These are phyloP conservation scores for Heterotilapia buettikoferi DNA, from an alignment of 2,113 vertebrate species.

Conservation along the genomic window DNA sequence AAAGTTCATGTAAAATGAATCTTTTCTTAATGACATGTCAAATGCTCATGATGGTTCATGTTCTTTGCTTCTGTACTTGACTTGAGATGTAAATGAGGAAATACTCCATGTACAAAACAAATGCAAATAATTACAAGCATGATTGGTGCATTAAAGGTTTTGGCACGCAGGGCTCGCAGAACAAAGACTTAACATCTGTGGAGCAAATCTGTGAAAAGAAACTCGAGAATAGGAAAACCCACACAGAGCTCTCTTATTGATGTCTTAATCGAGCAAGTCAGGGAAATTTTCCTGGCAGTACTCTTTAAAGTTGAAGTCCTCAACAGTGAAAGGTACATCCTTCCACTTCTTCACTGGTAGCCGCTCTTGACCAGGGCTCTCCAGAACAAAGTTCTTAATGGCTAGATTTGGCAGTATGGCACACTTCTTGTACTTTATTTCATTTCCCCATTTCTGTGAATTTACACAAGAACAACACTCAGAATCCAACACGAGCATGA, in stretches of 20 bases:
- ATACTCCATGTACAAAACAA: background rate
- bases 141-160: background rate
- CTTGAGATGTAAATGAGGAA: background rate
- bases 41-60: background rate
- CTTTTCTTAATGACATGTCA: background rate
- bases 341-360: slow-evolving; percentile 79
- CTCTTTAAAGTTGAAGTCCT: slow-evolving; percentile 73
- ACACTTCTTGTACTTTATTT: slow-evolving; percentile 80
- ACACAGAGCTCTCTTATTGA: background rate
- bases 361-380: slow-evolving; percentile 58
- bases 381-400: slow-evolving; percentile 78
- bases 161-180: background rate
- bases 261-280: slow-evolving; percentile 7
- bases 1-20: background rate
- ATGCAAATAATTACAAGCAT: background rate
- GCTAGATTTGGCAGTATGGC: slow-evolving; percentile 80
- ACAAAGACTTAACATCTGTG: fast-evolving
- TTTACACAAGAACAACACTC: background rate
- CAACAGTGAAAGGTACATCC: slow-evolving; percentile 71
- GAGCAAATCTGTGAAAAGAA: background rate
- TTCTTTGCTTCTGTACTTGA: background rate
- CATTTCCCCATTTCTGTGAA: slow-evolving; percentile 83
- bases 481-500: background rate
- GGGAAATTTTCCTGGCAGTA: slow-evolving; percentile 48
- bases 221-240: background rate